Evolutionary conservation across 2,113 vertebrate genomes (phyloP), one percentile per base, ranked within the genome.

Genomic region (Tretioscincus oriximinensis): DNA sequence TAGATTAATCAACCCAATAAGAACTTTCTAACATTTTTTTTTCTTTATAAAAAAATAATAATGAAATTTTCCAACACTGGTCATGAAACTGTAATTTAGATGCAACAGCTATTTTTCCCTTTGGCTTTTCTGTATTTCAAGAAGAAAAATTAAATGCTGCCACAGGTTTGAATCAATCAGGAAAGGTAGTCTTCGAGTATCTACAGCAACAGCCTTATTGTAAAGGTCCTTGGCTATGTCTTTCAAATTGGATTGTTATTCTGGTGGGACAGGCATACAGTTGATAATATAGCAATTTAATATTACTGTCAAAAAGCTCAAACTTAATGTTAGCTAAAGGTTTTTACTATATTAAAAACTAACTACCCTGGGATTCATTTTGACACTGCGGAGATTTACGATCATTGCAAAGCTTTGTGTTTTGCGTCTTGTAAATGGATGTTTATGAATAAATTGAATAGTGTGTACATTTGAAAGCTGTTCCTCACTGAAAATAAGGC

Each of bases 351-450:
- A 35, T 31, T 79, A 81, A 73, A 63, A 69, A 61, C 66, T 24
- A 78, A 31, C 1, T 75, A 28, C 29, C 60, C 65, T 75, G 77
- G 69, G 47, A 82, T 0, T 4, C 31, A 31, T 22, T 24, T 83
- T 86, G 64, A 75, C 8, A 2, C 85, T 84, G 84, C 3, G 29
- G 66, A 9, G 12, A 47, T 45, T 90, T 18, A 14, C 70, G 18
- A 24, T 22, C 78, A 51, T 51, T 41, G 28, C 82, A 69, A 63
- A 18, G 21, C 54, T 75, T 8, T 1, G 1, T 20, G 7, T 60
- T 86, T 87, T 74, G 82, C 49, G 5, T 45, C 16, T 77, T 77
- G 14, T 58, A 75, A 84, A 66, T 1, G 71, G 16, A 12, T 79
- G 2, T 81, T 81, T 63, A 60, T 66, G 12, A 31, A 5, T 28